These are phyloP conservation scores for Tychaedon coryphoeus DNA, from an alignment of 2,113 vertebrate genomes.

Conservation along the genomic window DNA sequence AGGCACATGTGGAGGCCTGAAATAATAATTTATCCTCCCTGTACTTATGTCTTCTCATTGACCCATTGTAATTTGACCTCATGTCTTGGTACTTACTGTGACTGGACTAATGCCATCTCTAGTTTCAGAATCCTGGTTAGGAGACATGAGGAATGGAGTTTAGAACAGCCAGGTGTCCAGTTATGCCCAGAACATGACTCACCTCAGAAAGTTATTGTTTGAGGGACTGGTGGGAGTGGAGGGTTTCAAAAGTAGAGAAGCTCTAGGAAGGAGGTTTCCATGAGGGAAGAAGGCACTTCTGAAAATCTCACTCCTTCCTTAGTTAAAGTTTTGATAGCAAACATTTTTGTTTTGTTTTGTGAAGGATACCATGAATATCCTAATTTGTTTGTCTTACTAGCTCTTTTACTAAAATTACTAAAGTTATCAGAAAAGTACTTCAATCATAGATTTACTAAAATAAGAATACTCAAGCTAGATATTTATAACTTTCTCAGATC, in stretches of 20 bases:
- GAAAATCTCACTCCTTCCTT: not conserved
- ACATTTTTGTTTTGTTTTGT: not conserved
- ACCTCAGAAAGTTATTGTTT: not conserved
- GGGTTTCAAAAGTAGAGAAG: not conserved
- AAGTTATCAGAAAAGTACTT: not conserved
- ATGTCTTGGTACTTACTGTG: not conserved
- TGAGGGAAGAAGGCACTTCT: not conserved
- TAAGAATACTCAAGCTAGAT: not conserved
- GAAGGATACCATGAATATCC: not conserved
- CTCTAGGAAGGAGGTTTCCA: not conserved
- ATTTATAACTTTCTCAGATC: not conserved
- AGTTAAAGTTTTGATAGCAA: not conserved
- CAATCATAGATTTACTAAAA: not conserved
- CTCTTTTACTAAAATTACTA: not conserved
- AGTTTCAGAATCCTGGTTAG: not conserved
- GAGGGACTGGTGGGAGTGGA: rapidly evolving
- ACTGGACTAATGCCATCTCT: not conserved
- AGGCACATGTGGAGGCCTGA: not conserved
- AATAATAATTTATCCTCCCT: not conserved
- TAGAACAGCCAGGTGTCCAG: not conserved
- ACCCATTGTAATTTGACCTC: not conserved
- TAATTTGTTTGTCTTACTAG: not conserved
- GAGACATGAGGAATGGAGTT: not conserved
- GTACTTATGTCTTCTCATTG: rapidly evolving
- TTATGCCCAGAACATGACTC: not conserved